Evolutionary conservation across 2,888 invertebrate species (phyloP).

Genomic region (Amiota mariae): DNA sequence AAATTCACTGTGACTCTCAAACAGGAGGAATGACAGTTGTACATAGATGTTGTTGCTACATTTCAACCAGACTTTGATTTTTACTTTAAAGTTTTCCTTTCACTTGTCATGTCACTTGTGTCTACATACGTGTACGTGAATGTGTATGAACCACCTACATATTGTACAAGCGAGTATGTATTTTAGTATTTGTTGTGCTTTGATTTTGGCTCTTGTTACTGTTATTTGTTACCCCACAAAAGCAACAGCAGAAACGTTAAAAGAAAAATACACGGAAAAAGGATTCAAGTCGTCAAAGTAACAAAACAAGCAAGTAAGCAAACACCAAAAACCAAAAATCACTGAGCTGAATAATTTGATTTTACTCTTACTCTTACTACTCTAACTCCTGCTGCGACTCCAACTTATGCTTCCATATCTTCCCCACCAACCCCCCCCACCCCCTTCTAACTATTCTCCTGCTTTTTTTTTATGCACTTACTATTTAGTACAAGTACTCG

Average conservation of each 20-base stretch:
- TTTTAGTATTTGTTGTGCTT: slow-evolving; percentile 35
- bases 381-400: not conserved
- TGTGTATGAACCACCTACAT: not conserved
- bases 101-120: slow-evolving; percentile 12
- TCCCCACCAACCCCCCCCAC: no score
- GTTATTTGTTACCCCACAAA: not conserved
- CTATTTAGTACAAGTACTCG: not conserved
- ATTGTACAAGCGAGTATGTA: no score
- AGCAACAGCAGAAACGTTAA: slow-evolving; percentile 7
- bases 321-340: slow-evolving; percentile 68
- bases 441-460: not conserved
- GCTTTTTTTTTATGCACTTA: slow-evolving; percentile 38
- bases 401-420: no score
- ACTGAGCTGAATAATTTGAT: slow-evolving; percentile 71
- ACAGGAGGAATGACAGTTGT: slow-evolving; percentile 58
- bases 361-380: slow-evolving; percentile 46
- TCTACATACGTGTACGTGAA: not conserved
- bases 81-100: slow-evolving; percentile 32
- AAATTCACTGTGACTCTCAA: slow-evolving; percentile 23
- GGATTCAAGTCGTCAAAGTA: slow-evolving; percentile 29
- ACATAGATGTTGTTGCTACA: slow-evolving; percentile 15
- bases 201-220: slow-evolving; percentile 56
- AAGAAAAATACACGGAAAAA: not conserved
- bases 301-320: slow-evolving; percentile 45
- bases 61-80: slow-evolving; percentile 44